Evolutionary conservation across 2,113 vertebrate genomes (phyloP).

Genomic region (Cebus imitator): DNA sequence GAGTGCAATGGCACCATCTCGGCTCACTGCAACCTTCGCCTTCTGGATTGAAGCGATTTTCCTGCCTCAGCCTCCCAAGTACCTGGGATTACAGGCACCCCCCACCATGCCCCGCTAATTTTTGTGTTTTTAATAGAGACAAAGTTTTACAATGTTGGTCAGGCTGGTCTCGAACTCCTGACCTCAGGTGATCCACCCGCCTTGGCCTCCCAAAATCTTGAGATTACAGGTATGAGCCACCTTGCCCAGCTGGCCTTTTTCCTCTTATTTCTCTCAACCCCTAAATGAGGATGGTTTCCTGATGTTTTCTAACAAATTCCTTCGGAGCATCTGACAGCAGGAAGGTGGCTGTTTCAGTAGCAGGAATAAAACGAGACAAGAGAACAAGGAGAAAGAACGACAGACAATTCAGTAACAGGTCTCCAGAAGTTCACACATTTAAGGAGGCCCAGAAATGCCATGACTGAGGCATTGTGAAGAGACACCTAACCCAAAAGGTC

Average conservation of each 20-base stretch:
- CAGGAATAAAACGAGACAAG: neutral
- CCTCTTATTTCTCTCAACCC: neutral
- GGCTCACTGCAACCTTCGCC: too few species aligned
- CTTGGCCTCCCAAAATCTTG: too few species aligned
- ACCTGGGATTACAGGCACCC: too few species aligned
- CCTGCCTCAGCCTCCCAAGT: too few species aligned
- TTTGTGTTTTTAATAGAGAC: too few species aligned
- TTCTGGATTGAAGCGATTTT: too few species aligned
- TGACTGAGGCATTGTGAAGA: neutral
- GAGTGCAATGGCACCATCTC: too few species aligned
- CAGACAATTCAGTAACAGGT: neutral
- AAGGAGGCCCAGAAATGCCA: neutral
- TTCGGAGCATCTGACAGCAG: neutral
- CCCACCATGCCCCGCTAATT: too few species aligned
- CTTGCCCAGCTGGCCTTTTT: neutral
- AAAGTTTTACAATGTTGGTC: too few species aligned
- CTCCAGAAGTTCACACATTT: neutral
- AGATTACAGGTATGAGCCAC: too few species aligned
- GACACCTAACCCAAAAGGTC: neutral
- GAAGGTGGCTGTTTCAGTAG: neutral
- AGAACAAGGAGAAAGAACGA: neutral
- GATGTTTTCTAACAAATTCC: neutral
- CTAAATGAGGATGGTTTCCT: neutral
- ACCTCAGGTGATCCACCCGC: too few species aligned
- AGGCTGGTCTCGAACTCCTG: too few species aligned